Evolutionary conservation across 2,888 invertebrate species (phyloP), one percentile per base, ranked within the genome.

Genomic region (Ptychoptera albimana): DNA sequence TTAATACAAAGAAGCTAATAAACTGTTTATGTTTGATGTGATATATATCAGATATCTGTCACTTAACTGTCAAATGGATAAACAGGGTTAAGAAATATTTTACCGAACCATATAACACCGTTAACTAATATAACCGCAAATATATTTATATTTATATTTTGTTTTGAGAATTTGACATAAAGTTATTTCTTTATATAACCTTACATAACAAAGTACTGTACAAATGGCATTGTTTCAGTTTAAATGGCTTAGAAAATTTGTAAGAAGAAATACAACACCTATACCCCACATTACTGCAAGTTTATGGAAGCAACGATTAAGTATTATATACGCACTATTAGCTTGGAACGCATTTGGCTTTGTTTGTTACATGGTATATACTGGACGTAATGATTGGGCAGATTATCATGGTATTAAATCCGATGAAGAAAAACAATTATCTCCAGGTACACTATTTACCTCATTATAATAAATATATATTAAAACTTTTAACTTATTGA

Each of bases 301-400:
- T 2, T 37, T 67, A 8, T 78, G 77, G 78, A 79, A 77, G 57
- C 63, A 67, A 7, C 68, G 77, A 15, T 60, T 82, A 1, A 74
- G 80, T 49, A 48, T 79, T 47, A 66, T 60, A 0, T 83, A 82
- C 55, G 74, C 72, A 32, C 45, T 82, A 37, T n/a, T 77, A 8
- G 76, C 78, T 11, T 82, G 82, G 82, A 76, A 82, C 60, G 77
- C 78, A 1, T 76, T 81, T 56, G 82, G 79, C 9, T 53, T 75
- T 13, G 72, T 81, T 4, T 50, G 69, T 14, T 81, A 77, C 52
- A 70, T 67, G 60, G 57, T 69, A 10, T 75, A 67, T 49, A 61
- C 57, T 1, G 81, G 81, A 2, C 77, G 75, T 55, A 67, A 60
- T 6, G 77, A 80, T 57, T 81, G 80, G 80, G 78, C 79, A 1